Evolutionary conservation across 1,140 invertebrate species (phyloP).

Genomic region (Drosophila bipectinata): DNA sequence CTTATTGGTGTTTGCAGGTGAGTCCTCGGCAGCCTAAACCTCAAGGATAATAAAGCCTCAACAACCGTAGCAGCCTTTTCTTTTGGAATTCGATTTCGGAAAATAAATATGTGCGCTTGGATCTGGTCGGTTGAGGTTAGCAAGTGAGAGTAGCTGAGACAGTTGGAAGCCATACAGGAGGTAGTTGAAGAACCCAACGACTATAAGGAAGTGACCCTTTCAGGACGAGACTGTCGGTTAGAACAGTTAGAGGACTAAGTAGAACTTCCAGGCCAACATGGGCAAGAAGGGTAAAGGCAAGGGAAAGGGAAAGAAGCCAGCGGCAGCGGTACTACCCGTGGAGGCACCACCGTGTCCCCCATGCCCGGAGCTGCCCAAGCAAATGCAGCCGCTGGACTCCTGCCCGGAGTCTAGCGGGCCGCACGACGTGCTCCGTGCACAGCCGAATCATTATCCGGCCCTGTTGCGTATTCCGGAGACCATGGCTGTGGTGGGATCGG

Average conservation of each 20-base stretch:
- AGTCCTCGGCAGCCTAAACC: no score
- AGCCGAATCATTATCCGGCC: constrained; percentile 79
- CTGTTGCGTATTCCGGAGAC: constrained; percentile 71
- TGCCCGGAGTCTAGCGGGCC: constrained; percentile 63
- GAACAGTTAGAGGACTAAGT: background rate
- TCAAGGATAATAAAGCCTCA: no score
- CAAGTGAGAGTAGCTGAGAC: background rate
- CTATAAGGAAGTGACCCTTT: no score
- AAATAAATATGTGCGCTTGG: background rate
- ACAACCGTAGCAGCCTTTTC: background rate
- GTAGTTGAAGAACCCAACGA: no score
- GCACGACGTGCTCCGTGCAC: constrained; percentile 63
- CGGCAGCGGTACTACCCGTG: background rate
- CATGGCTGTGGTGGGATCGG: constrained; percentile 79
- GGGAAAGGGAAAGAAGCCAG: constrained; percentile 41
- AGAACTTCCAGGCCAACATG: constrained; percentile 28
- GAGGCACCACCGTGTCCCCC: constrained; percentile 48
- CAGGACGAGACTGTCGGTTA: background rate
- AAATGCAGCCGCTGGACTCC: constrained; percentile 59
- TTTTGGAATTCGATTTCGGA: background rate
- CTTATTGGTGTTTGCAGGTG: background rate
- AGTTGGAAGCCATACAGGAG: no score
- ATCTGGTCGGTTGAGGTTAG: background rate
- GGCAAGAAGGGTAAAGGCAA: constrained; percentile 46
- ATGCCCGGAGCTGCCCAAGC: constrained; percentile 60